Base-by-base conservation (phyloP, 2,113 vertebrate genomes). In the Willisornis vidua region DNA sequence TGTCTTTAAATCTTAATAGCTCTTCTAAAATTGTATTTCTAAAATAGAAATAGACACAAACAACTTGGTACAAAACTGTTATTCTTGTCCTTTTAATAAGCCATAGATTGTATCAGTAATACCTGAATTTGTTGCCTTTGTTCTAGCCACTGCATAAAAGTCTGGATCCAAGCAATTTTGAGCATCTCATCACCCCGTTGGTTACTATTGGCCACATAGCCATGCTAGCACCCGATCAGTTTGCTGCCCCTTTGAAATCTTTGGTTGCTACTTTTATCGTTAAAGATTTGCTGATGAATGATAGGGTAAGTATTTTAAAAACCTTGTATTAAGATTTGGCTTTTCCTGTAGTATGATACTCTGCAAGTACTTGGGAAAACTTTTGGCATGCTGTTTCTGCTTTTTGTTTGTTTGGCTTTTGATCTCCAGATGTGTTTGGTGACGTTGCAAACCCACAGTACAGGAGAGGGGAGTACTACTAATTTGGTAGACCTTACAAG, bases 251-350 rank as follows among this genome's bases (percentile, higher is more conserved):
- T 5, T 98, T 99, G 89, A 99, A 99, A 88, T 99, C 99, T 75
- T 97, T 99, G 94, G 99, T 99, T 74, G 99, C 99, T 87, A 99
- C 99, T 95, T 99, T 99, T 92, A 99, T 99, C 54, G 99, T 99
- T 90, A 99, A 99, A 97, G 99, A 99, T 94, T 98, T 99, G 94
- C 98, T 99, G 77, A 99, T 99, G 99, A 99, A 98, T 9, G 99
- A 99, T 96, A 97, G 99, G 98, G 99, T 99, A 96, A 98, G 98
- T 96, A 82, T 57, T 87, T 71, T 63, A 52, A 51, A 86, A 81
- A 59, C 29, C 25, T 52, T 12, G 0, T 61, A 26, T 76, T 43
- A 61, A 65, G 37, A 41, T 52, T 68, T 20, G 57, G 16, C 19
- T 77, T 90, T 15, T 85, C 57, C 19, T 83, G 17, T n/a, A 37